Conservation (phyloP, 2,888 invertebrate genomes). For the Phortica okadai region DNA sequence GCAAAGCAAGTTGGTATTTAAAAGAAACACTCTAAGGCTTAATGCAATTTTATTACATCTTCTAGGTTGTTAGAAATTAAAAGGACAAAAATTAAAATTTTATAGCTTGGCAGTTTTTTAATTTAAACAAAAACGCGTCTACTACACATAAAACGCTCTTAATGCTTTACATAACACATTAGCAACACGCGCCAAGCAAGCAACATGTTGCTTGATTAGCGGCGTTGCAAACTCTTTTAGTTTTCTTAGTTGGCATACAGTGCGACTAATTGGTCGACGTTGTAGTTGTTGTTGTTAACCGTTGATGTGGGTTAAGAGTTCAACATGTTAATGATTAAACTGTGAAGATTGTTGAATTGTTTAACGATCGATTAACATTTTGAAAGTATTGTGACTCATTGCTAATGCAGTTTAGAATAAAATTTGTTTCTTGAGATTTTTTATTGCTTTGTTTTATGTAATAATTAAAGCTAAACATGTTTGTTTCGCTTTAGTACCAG, state of each 20-base stretch:
- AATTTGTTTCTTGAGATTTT: neutral
- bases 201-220: neutral
- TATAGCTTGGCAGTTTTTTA: too few species aligned
- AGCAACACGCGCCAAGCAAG: constrained; percentile 63
- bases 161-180: constrained; percentile 53
- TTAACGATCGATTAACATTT: constrained; percentile 55
- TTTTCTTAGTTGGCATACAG: neutral
- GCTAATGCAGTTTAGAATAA: neutral
- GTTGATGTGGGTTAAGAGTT: constrained; percentile 40
- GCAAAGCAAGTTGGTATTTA: too few species aligned
- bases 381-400: too few species aligned
- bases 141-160: neutral
- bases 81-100: too few species aligned
- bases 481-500: constrained; percentile 10
- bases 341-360: constrained; percentile 50
- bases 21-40: too few species aligned
- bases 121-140: too few species aligned
- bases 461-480: constrained; percentile 35
- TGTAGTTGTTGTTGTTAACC: too few species aligned
- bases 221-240: neutral
- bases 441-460: neutral
- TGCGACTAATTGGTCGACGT: constrained; percentile 53
- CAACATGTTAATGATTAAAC: constrained; percentile 42
- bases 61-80: too few species aligned
- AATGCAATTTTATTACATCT: too few species aligned